Evolutionary conservation across 2,888 invertebrate genomes (phyloP).

Genomic region (Acronicta aceris): DNA sequence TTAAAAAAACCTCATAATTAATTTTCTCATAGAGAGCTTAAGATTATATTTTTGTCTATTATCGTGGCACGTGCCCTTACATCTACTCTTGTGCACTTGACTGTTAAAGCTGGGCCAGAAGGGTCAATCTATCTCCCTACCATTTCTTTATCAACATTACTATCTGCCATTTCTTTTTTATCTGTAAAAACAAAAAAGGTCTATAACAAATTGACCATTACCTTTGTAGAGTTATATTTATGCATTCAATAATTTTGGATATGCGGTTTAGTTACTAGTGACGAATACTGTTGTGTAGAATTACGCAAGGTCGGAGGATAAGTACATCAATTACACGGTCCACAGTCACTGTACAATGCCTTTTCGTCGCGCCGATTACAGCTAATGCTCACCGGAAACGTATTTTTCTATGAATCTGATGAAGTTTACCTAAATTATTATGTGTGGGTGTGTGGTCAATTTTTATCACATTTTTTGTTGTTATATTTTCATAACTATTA

Average conservation of each 20-base stretch:
- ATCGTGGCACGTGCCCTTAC: too few species aligned
- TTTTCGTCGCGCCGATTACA: constrained; percentile 48
- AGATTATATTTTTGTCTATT: too few species aligned
- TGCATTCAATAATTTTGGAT: constrained; percentile 16
- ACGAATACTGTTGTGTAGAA: constrained; percentile 36
- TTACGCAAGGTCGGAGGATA: constrained; percentile 61
- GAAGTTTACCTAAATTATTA: constrained; percentile 32
- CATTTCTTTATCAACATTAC: too few species aligned
- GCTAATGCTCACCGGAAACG: constrained; percentile 65
- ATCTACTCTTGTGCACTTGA: too few species aligned
- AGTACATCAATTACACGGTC: constrained; percentile 71
- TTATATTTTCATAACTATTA: neutral
- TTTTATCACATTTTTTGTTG: constrained; percentile 16
- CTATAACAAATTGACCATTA: too few species aligned
- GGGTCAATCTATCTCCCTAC: too few species aligned
- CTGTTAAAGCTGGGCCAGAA: too few species aligned
- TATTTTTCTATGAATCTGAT: constrained; percentile 51
- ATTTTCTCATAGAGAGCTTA: too few species aligned
- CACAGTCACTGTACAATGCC: constrained; percentile 60
- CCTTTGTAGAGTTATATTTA: too few species aligned
- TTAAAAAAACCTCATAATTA: too few species aligned
- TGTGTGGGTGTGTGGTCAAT: constrained; percentile 28
- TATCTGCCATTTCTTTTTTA: neutral
- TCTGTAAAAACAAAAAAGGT: neutral
- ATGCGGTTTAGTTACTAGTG: constrained; percentile 30